A percentile compares a stretch with the other conserved stretches of the same genome.
Evolutionary conservation across 2,797 vertebrate species (phyloP).

Genomic region (Tauraco hartlaubi): DNA sequence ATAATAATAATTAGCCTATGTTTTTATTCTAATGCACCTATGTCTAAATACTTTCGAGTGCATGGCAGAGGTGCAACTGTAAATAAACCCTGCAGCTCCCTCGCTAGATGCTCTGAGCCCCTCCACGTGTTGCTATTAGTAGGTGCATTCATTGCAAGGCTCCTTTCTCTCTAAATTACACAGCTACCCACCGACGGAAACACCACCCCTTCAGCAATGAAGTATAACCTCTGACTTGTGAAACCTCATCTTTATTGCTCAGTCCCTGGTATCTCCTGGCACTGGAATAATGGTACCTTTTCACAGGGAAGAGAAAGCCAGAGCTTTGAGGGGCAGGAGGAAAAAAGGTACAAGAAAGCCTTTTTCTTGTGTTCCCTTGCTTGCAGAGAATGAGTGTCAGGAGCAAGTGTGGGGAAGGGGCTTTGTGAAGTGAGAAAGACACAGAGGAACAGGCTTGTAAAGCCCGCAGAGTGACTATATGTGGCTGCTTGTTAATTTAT

Average conservation of each 20-base stretch:
- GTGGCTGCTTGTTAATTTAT: neutral
- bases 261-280: neutral
- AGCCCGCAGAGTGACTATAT: neutral
- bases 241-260: neutral
- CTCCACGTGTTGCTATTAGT: neutral
- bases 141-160: neutral
- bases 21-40: slow-evolving; percentile 10
- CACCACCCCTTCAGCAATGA: neutral
- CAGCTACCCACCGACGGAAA: neutral
- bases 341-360: neutral
- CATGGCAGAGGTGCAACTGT: neutral
- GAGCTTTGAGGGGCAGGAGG: neutral
- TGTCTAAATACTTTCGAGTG: neutral
- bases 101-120: neutral
- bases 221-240: neutral
- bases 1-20: neutral
- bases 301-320: neutral
- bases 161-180: neutral
- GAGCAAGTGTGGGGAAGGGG: neutral
- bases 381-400: neutral
- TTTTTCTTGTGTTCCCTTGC: rapidly evolving
- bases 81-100: neutral
- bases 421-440: neutral
- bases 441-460: neutral
- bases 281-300: neutral